phyloP scores from a whole-genome alignment of 2,113 vertebrate species.

The Falcunculus frontatus region DNA sequence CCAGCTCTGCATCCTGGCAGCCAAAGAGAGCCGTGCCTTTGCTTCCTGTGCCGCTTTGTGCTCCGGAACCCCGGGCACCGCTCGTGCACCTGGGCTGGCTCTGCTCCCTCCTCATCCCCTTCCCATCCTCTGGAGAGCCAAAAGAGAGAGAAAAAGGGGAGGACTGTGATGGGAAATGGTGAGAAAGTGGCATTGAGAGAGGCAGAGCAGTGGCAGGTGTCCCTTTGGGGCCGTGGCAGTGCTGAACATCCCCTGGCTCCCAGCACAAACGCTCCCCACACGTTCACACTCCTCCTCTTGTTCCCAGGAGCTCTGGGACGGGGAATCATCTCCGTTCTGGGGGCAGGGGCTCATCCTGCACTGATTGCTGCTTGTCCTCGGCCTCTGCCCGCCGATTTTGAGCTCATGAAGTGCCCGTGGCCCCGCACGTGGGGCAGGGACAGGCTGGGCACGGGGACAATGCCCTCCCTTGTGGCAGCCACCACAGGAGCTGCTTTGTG shows the following conservation, averaged over 20 bases:
- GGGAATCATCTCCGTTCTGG: not conserved
- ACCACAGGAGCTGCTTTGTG: slow-evolving; percentile 23
- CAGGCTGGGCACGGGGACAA: not conserved
- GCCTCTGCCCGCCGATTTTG: not conserved
- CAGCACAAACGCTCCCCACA: not conserved
- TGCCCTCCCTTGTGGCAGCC: not conserved
- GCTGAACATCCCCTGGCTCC: not conserved
- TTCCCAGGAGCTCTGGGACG: not conserved
- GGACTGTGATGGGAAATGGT: not conserved
- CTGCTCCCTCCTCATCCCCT: not conserved
- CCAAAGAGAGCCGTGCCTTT: not conserved
- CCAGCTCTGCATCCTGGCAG: not conserved
- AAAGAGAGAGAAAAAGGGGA: not conserved
- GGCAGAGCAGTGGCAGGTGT: not conserved
- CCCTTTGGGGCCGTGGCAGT: not conserved
- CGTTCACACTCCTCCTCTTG: not conserved
- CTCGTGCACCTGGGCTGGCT: not conserved
- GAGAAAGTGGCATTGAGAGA: not conserved
- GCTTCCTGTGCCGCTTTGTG: not conserved
- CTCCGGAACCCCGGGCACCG: not conserved
- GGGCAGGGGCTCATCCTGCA: not conserved
- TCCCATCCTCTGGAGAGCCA: not conserved
- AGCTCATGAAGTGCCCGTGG: not conserved
- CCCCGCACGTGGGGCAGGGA: not conserved
- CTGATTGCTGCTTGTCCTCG: not conserved